Percentiles rank a stretch among this genome's conserved stretches.
These are phyloP conservation scores for Mycetomoellerius zeteki DNA, from an alignment of 1,140 invertebrate species.

Conservation along the genomic window DNA sequence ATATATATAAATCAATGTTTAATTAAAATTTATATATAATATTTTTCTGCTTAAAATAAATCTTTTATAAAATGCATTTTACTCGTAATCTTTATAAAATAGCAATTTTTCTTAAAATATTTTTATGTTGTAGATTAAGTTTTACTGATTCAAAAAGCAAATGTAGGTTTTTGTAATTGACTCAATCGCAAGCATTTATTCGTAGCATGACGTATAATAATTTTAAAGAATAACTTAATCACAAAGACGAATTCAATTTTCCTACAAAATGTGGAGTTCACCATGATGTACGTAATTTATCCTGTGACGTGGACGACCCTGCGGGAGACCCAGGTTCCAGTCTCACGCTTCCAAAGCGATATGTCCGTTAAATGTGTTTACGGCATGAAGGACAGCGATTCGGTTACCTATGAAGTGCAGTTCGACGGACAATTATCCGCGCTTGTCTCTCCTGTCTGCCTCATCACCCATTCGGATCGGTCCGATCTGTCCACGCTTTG, in stretches of 20 bases:
- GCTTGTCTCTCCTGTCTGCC: constrained; percentile 65
- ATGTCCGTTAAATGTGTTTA: constrained; percentile 70
- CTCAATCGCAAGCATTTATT: background rate
- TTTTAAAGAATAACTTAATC: constrained; percentile 46
- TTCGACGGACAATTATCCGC: constrained; percentile 73
- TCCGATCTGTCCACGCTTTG: constrained; percentile 28
- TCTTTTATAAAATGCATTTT: constrained; percentile 8
- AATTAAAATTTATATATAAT: background rate
- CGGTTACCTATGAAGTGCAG: constrained; percentile 73
- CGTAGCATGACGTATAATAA: constrained; percentile 9
- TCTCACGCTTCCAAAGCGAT: constrained; percentile 58
- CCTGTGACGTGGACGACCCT: constrained; percentile 58
- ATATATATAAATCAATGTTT: background rate
- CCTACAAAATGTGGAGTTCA: constrained; percentile 45
- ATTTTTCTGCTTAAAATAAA: background rate
- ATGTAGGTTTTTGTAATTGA: background rate
- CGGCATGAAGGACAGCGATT: constrained; percentile 75
- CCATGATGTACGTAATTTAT: constrained; percentile 61
- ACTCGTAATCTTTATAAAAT: background rate
- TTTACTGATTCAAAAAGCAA: background rate
- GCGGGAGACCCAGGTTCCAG: constrained; percentile 28
- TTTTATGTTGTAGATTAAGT: background rate
- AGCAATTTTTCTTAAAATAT: background rate
- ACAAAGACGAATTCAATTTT: constrained; percentile 49
- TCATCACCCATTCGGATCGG: constrained; percentile 43